These are phyloP conservation scores for Trematomus bernacchii DNA, from an alignment of 2,797 vertebrate species.

Conservation along the genomic window DNA sequence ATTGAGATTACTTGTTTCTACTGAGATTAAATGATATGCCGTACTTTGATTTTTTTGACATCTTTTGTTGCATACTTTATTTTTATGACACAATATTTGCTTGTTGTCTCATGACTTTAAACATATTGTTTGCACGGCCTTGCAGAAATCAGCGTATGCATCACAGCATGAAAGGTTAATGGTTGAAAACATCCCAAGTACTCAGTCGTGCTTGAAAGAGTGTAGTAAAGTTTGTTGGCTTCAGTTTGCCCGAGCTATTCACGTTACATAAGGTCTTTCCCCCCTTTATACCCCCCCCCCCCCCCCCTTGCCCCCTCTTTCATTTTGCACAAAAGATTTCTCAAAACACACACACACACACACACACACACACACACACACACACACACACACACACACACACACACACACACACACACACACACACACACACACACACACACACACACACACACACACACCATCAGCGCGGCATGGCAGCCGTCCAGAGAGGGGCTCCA, in stretches of 20 bases:
- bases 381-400: constrained; percentile 44
- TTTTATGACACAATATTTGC: no score
- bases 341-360: constrained; percentile 24
- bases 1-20: no score
- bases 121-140: constrained; percentile 10
- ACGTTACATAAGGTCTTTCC: constrained; percentile 73
- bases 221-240: constrained; percentile 73
- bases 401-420: constrained; percentile 32
- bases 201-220: constrained; percentile 47
- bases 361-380: background rate
- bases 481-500: constrained; percentile 77
- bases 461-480: constrained; percentile 67
- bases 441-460: constrained; percentile 35
- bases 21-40: no score
- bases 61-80: no score
- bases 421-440: constrained; percentile 34
- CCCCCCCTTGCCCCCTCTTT: constrained; percentile 15
- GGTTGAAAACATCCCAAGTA: constrained; percentile 60
- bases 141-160: constrained; percentile 40
- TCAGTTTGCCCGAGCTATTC: constrained; percentile 63
- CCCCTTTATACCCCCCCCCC: background rate
- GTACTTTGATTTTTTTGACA: no score
- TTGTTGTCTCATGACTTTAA: no score
- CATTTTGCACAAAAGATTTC: constrained; percentile 74
- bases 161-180: constrained; percentile 52